Percentiles rank a stretch among this genome's conserved stretches.
Evolutionary conservation across 2,888 invertebrate genomes (phyloP).

Genomic region (Eugnorisma glareosa): DNA sequence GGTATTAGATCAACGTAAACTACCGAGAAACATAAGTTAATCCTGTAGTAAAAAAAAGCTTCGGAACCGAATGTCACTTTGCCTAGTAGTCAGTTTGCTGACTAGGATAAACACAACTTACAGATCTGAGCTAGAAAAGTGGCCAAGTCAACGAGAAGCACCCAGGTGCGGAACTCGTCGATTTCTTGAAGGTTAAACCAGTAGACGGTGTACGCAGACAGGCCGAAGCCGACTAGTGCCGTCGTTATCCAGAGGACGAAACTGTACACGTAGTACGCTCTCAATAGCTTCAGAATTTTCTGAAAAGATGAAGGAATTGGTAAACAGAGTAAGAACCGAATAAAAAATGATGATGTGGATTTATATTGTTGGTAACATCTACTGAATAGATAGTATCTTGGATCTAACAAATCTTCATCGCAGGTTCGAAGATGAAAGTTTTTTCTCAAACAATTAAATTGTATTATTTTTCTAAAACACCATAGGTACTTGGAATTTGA

Average conservation of each 20-base stretch:
- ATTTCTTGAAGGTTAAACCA: conserved; percentile 42
- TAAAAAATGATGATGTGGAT: not conserved
- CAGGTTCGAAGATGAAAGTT: not conserved
- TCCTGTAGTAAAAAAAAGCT: not conserved
- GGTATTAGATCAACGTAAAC: not conserved
- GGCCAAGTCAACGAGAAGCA: conserved; percentile 34
- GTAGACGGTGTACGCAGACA: conserved; percentile 43
- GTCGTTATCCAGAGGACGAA: conserved; percentile 40
- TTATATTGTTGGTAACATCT: not conserved
- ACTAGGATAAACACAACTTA: conserved; percentile 17
- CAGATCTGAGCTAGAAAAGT: conserved; percentile 22
- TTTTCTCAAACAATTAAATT: not conserved
- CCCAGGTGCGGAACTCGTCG: conserved; percentile 48
- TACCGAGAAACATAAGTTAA: not conserved
- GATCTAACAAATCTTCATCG: not conserved
- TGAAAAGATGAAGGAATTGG: not conserved
- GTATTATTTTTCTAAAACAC: not conserved
- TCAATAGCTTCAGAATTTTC: conserved; percentile 46
- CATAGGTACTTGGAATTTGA: not conserved
- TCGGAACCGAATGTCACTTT: not conserved
- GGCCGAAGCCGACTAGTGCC: conserved; percentile 33
- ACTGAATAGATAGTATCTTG: not conserved
- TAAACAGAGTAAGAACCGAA: not conserved
- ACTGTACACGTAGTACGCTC: conserved; percentile 42
- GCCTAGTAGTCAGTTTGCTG: not conserved